phyloP scores from a whole-genome alignment of 2,888 invertebrate genomes.

The Phortica magna region DNA sequence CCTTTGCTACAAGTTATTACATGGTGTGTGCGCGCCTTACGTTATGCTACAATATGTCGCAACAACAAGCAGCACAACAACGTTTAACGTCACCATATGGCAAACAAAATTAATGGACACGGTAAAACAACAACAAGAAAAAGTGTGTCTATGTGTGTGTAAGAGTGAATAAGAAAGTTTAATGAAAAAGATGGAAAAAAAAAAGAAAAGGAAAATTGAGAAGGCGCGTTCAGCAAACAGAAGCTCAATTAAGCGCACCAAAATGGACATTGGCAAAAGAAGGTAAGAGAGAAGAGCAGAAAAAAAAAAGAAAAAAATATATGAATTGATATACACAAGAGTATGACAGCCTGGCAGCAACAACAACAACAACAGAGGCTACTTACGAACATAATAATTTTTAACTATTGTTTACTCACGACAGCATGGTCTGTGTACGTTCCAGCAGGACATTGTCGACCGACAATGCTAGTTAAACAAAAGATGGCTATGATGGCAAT shows the following conservation, averaged over 20 bases:
- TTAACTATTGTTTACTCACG: slow-evolving; percentile 70
- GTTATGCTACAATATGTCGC: slow-evolving; percentile 10
- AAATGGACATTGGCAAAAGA: slow-evolving; percentile 38
- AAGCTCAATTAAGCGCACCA: slow-evolving; percentile 65
- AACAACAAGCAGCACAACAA: not conserved
- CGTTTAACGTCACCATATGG: slow-evolving; percentile 16
- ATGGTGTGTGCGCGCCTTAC: not conserved
- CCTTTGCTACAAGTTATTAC: not conserved
- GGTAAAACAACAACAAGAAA: slow-evolving; percentile 37
- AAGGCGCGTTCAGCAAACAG: slow-evolving; percentile 50
- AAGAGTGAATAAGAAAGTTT: too few relatives aligned
- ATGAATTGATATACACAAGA: slow-evolving; percentile 47
- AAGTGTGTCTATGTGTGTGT: too few relatives aligned
- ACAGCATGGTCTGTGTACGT: not conserved
- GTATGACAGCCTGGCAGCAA: slow-evolving; percentile 15
- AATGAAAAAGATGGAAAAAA: too few relatives aligned
- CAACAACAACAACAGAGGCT: slow-evolving; percentile 49
- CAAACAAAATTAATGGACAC: slow-evolving; percentile 14
- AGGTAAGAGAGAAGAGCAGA: not conserved
- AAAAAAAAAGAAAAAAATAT: slow-evolving; percentile 34
- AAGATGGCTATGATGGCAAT: slow-evolving; percentile 15
- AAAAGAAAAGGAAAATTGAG: slow-evolving; percentile 28
- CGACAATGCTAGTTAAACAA: not conserved
- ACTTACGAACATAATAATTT: slow-evolving; percentile 71
- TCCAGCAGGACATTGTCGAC: not conserved